Conservation (phyloP, 2,113 vertebrate species). For the Amblyornis subalaris region DNA sequence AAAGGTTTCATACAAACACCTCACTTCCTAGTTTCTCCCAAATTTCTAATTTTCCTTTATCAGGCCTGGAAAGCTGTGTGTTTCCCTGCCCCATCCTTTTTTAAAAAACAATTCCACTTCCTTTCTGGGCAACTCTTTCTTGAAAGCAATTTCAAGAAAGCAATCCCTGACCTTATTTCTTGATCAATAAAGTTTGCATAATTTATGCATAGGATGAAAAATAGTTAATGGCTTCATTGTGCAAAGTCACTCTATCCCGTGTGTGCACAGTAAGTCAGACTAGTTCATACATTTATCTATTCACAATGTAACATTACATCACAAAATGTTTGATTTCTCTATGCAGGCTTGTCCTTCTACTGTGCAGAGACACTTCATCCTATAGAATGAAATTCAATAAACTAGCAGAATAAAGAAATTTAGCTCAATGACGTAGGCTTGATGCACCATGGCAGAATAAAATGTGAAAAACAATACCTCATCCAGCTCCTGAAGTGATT, state of each 20-base stretch:
- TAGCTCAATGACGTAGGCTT: neutral
- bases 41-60: neutral
- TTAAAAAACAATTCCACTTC: neutral
- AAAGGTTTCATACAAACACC: neutral
- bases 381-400: neutral
- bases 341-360: neutral
- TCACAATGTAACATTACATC: neutral
- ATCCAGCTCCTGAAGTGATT: constrained; percentile 93
- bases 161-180: neutral
- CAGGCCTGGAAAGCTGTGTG: neutral
- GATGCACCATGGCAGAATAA: constrained; percentile 5
- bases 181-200: neutral
- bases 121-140: neutral
- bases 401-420: neutral
- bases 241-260: neutral
- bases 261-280: neutral
- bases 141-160: neutral
- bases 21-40: neutral
- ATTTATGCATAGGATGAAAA: neutral
- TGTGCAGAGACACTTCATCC: neutral
- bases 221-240: neutral
- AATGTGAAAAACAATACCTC: constrained; percentile 84
- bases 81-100: neutral
- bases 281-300: neutral
- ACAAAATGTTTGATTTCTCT: neutral